Evolutionary conservation across 2,888 invertebrate genomes (phyloP), one percentile per base, ranked within the genome.

Genomic region (Nomada ferruginata): DNA sequence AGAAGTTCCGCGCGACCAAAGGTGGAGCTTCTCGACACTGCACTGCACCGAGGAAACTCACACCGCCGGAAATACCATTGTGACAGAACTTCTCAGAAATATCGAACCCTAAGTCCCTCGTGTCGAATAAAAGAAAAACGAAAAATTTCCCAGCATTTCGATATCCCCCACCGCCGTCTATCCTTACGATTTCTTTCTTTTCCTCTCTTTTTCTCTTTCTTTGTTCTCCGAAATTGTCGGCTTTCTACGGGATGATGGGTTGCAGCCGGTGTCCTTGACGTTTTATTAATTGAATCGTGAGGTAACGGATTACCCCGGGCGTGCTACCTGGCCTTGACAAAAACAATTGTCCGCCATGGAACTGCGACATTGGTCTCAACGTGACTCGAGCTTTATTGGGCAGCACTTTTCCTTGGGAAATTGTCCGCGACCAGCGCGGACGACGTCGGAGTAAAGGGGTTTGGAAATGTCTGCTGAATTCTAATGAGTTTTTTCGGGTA

Each of bases 251-350:
- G 26, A 60, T 47, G 65, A 71, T 53, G 55, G 59, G 3, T 57
- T 50, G 20, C 50, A 11, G n/a, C 61, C 70, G 44, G 65, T 79
- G 80, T 53, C 68, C 74, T 66, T 75, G 82, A 82, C 81, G 64
- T 80, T 76, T 82, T 65, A 57, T 76, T 81, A 81, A 82, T 82
- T 72, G 81, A 82, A 72, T 66, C 80, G 75, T 23, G 64, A 73
- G 68, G 52, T 69, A 69, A 80, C 68, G 52, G 44, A 59, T 69
- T 52, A 63, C 65, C 7, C n/a, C 26, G 20, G 42, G 1, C 42
- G 66, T 15, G 29, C 36, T 52, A 68, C 57, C 42, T 20, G 50
- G n/a, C 13, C 20, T 7, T 53, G 13, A 42, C 15, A 18, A 52
- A 61, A 57, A 78, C 68, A 23, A 47, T 77, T 53, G 20, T n/a